A percentile compares a stretch with the other conserved stretches of the same genome.
These are phyloP conservation scores for Drosophila melanogaster DNA, from an alignment of 1,140 invertebrate genomes.

Conservation along the genomic window Release_6_plus_ISO1_MT NT_033777.3:5434501-5435000, in stretches of 20 bases:
- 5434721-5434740: conserved; percentile 15
- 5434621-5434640: background rate
- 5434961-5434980: conserved; percentile 37
- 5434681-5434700: conserved; percentile 69
- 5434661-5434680: conserved; percentile 54
- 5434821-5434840: conserved; percentile 38
- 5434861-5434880: conserved; percentile 37
- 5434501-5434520: conserved; percentile 17
- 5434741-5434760: conserved; percentile 33
- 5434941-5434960: conserved; percentile 39
- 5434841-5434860: conserved; percentile 43
- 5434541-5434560: conserved; percentile 24
- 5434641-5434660: background rate
- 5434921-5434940: conserved; percentile 9
- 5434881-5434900: conserved; percentile 31
- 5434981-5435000: conserved; percentile 28
- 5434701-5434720: conserved; percentile 44
- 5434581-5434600: background rate
- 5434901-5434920: conserved; percentile 13
- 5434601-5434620: conserved; percentile 4
- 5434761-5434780: conserved; percentile 61
- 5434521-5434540: conserved; percentile 29
- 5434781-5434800: conserved; percentile 78
- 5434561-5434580: conserved; percentile 28
- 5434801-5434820: conserved; percentile 66